Percentiles rank a stretch among this genome's conserved stretches.
Evolutionary conservation across 1,140 invertebrate genomes (phyloP).

Genomic region (Heliconius himera): DNA sequence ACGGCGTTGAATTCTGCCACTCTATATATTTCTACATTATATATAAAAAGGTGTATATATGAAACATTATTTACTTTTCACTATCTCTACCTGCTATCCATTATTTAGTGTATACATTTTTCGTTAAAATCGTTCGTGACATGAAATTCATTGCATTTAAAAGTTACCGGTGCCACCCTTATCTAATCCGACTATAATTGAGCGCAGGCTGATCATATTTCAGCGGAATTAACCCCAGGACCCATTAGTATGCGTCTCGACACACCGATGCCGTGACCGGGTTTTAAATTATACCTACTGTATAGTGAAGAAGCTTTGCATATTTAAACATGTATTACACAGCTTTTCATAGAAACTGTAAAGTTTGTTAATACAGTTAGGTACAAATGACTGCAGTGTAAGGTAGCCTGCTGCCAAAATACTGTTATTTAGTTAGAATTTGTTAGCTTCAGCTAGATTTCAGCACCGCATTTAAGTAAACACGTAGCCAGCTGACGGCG

Average conservation of each 20-base stretch:
- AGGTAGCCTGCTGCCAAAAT: not conserved
- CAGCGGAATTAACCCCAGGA: conserved; percentile 25
- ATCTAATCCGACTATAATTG: conserved; percentile 29
- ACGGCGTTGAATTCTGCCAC: too few relatives aligned
- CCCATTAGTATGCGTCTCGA: conserved; percentile 25
- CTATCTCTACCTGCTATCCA: too few relatives aligned
- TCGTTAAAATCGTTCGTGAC: not conserved
- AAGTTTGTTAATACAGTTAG: not conserved
- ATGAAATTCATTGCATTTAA: not conserved
- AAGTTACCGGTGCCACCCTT: not conserved
- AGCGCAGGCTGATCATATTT: conserved; percentile 26
- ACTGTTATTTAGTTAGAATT: not conserved
- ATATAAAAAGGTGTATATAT: too few relatives aligned
- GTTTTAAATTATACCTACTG: conserved; percentile 12
- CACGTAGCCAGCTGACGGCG: not conserved
- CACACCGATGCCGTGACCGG: conserved; percentile 19
- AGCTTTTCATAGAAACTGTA: not conserved
- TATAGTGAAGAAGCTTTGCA: not conserved
- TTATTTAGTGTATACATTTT: too few relatives aligned
- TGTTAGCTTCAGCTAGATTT: not conserved
- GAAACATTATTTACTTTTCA: too few relatives aligned
- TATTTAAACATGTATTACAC: not conserved
- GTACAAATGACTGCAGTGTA: not conserved
- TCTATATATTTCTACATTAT: too few relatives aligned
- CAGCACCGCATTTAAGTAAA: not conserved